A percentile compares a stretch with the other conserved stretches of the same genome.
Conservation (phyloP, 2,113 vertebrate species). For the Rhagologus leucostigma region DNA sequence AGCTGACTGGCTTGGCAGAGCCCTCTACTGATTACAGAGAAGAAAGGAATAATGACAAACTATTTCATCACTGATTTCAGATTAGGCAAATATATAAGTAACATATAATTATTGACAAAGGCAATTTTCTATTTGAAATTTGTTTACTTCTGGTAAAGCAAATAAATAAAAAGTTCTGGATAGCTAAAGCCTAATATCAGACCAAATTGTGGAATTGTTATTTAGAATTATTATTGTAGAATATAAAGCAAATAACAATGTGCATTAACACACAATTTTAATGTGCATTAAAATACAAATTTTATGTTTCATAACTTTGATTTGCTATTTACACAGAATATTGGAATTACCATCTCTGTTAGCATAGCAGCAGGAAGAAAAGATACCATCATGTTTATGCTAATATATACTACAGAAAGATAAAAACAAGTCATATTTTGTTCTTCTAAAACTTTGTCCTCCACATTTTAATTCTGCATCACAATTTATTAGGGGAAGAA, state of each 20-base stretch:
- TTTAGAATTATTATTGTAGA: neutral
- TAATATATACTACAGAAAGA: neutral
- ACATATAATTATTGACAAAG: neutral
- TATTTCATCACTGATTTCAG: neutral
- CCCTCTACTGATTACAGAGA: slow-evolving; percentile 6
- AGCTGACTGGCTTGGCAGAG: neutral
- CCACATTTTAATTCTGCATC: neutral
- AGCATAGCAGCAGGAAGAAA: rapidly evolving
- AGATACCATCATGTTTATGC: neutral
- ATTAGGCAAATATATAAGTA: neutral
- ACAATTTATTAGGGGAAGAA: neutral
- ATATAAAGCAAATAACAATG: neutral
- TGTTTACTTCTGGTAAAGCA: neutral
- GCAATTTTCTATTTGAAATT: neutral
- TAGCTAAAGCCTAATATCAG: neutral
- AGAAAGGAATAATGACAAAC: neutral
- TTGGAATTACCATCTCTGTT: neutral
- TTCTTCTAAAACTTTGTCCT: neutral
- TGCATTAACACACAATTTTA: neutral
- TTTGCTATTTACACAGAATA: neutral
- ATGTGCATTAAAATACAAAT: neutral
- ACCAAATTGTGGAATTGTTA: neutral
- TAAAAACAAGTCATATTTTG: neutral
- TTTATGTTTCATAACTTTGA: neutral
- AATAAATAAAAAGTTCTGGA: neutral